Base-by-base conservation (phyloP, 1,140 invertebrate species). In the Halictus rubicundus region DNA sequence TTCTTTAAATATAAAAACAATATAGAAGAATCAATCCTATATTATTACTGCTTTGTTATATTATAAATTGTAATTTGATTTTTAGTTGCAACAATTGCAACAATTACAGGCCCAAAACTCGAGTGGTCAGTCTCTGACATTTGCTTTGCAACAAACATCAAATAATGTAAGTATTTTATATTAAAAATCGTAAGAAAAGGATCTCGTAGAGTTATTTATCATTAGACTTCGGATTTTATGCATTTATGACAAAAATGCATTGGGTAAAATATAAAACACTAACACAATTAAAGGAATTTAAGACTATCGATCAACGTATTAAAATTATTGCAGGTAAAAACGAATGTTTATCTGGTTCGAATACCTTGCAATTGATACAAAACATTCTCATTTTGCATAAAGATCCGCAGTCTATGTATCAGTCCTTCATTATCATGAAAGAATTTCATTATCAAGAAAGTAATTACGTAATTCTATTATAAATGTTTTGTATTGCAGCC, bases 31-130 rank as follows among this genome's bases (percentile, higher is more conserved):
- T 70, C 4, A 21, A 32, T 32, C 32, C 3, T n/a, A 57, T 49
- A 21, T 10, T 19, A 12, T 23, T 37, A 32, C n/a, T 70, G 64
- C n/a, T 25, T 16, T 46, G n/a, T 77, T 16, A 23, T 79, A 46
- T 72, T 80, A 54, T 54, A 76, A 49, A 72, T 61, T 65, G 49
- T 14, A 52, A 64, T 27, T 85, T 79, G 2, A 49, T 72, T 83
- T 86, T 72, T 78, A 94, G 93, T 89, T 94, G 83, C 94, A 94
- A 86, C 94, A 94, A 65, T 88, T 94, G 74, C 94, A 94, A 85
- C 93, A 94, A 84, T 86, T 93, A 65, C 93, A 94, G 83, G 91
- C 92, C 78, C 92, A 93, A 78, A 93, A 91, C 85, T 91, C 92
- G 57, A 91, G 92, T 86, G 91, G 91, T 42, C 93, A 93, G 69